Percentiles rank a stretch among this genome's conserved stretches.
Evolutionary conservation across 2,888 invertebrate species (phyloP).

Genomic region (Scaptomyza tumidula): DNA sequence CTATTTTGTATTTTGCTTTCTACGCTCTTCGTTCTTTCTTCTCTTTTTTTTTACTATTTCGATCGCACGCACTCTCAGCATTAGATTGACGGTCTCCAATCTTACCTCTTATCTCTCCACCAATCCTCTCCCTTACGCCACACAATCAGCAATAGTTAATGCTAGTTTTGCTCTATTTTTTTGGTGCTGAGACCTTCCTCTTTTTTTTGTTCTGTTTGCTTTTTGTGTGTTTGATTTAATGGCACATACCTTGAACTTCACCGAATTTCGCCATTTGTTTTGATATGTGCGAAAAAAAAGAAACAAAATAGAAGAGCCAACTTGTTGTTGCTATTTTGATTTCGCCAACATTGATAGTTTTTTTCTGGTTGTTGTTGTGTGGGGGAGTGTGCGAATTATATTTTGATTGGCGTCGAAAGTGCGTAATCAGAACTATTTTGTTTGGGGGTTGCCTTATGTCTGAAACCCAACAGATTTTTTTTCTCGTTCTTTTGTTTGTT

Average conservation of each 20-base stretch:
- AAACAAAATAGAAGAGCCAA: conserved; percentile 33
- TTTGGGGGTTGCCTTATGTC: conserved; percentile 51
- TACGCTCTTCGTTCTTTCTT: conserved; percentile 24
- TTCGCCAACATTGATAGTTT: conserved; percentile 64
- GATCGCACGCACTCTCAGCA: conserved; percentile 38
- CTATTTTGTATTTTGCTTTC: conserved; percentile 21
- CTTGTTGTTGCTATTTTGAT: conserved; percentile 50
- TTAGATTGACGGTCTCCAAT: conserved; percentile 3
- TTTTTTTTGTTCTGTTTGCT: conserved; percentile 30
- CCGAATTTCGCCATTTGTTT: conserved; percentile 81
- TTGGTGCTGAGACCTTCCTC: conserved; percentile 3
- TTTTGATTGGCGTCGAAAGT: conserved; percentile 42
- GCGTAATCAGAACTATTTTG: conserved; percentile 60
- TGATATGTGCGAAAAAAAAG: conserved; percentile 67
- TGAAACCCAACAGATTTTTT: conserved; percentile 9
- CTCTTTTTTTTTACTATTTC: conserved; percentile 13
- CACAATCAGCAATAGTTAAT: conserved; percentile 45
- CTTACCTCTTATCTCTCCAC: background rate
- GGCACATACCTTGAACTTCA: conserved; percentile 82
- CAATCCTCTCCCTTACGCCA: background rate
- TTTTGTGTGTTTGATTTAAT: conserved; percentile 58
- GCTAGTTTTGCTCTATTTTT: conserved; percentile 34
- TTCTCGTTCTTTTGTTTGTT: conserved; percentile 12
- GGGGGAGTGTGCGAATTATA: conserved; percentile 55
- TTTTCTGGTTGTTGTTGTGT: conserved; percentile 19